A percentile compares a stretch with the other conserved stretches of the same genome.
Evolutionary conservation across 2,888 invertebrate genomes (phyloP).

Genomic region (Microctonus brassicae): DNA sequence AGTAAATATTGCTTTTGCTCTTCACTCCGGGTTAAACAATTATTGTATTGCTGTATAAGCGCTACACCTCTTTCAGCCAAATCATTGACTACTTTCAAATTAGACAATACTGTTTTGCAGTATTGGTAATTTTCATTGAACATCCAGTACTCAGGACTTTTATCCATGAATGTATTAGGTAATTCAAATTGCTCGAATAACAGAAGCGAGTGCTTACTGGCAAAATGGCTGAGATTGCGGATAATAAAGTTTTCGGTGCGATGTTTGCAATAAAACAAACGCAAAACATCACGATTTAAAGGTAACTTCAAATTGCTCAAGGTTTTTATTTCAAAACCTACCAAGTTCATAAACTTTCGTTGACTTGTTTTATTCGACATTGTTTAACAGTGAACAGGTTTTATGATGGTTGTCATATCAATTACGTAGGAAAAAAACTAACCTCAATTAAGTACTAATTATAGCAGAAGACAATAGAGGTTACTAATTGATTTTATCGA

Average conservation of each 20-base stretch:
- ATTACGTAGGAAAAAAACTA: background rate
- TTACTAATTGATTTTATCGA: background rate
- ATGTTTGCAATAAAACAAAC: slow-evolving; percentile 21
- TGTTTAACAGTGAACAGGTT: background rate
- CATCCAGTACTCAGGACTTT: background rate
- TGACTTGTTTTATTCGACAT: slow-evolving; percentile 12
- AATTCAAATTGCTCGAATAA: background rate
- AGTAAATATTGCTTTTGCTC: slow-evolving; percentile 13
- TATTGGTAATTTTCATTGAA: background rate
- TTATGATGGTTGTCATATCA: background rate
- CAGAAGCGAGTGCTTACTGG: no score
- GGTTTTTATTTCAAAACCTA: slow-evolving; percentile 11
- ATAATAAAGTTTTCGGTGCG: slow-evolving; percentile 8
- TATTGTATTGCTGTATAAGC: slow-evolving; percentile 19
- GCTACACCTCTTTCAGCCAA: slow-evolving; percentile 17
- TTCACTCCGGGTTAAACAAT: slow-evolving; percentile 5
- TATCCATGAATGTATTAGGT: background rate
- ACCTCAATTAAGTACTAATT: background rate
- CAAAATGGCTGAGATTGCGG: background rate
- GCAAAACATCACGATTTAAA: slow-evolving; percentile 19
- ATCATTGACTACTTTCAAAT: slow-evolving; percentile 25
- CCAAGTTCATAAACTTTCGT: slow-evolving; percentile 9
- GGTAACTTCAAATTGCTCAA: slow-evolving; percentile 6
- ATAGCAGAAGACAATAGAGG: background rate
- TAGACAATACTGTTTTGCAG: background rate